Percentiles rank a stretch among this genome's conserved stretches.
Evolutionary conservation across 2,797 vertebrate genomes (phyloP).

Genomic region (Ctenochaetus hawaiiensis): DNA sequence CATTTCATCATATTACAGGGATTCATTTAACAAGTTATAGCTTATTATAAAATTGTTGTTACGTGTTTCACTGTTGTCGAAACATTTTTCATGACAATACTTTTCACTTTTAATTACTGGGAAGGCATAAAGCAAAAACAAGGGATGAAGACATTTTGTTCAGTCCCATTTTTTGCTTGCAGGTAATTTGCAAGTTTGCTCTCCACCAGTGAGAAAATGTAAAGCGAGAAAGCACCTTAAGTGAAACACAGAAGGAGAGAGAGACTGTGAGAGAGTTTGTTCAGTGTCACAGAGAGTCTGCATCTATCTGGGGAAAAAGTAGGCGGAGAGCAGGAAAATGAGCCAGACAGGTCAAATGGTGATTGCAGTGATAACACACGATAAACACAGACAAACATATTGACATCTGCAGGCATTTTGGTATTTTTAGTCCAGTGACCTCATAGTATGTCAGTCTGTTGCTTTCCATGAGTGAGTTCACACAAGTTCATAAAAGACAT

Average conservation of each 20-base stretch:
- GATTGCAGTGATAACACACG: slow-evolving; percentile 8
- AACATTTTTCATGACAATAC: no score
- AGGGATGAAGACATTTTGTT: slow-evolving; percentile 23
- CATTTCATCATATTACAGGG: background rate
- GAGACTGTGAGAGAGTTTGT: background rate
- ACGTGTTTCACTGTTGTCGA: background rate
- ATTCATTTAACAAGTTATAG: background rate
- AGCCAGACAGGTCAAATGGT: slow-evolving; percentile 25
- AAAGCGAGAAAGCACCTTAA: slow-evolving; percentile 22
- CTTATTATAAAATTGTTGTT: background rate
- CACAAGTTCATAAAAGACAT: slow-evolving; percentile 4
- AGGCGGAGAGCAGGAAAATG: slow-evolving; percentile 13
- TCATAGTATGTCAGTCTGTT: background rate
- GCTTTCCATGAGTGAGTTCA: background rate
- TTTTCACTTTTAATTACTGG: background rate
- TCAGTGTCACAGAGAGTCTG: background rate
- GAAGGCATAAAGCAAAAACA: background rate
- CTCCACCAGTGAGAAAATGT: background rate
- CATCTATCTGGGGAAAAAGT: slow-evolving; percentile 13
- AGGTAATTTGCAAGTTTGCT: slow-evolving; percentile 25
- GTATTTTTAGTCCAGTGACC: slow-evolving; percentile 6
- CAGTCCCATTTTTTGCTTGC: slow-evolving; percentile 23
- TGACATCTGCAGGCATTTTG: slow-evolving; percentile 3
- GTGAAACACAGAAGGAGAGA: background rate
- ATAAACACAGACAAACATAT: slow-evolving; percentile 11